phyloP scores from a whole-genome alignment of 2,888 invertebrate species.

The Druceiella hillmani region DNA sequence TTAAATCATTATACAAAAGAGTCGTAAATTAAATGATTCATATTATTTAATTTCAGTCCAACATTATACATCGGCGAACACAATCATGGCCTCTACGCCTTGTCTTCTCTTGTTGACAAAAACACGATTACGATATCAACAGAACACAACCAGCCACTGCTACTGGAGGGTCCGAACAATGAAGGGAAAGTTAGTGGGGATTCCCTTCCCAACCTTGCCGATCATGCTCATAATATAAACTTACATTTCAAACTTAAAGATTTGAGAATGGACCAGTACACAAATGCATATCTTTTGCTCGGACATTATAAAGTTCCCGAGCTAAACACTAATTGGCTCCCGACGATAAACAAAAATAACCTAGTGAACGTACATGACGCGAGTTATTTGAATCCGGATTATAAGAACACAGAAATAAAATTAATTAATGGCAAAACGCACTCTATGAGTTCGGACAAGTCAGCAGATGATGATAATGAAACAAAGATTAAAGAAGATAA shows the following conservation, averaged over 20 bases:
- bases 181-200: conserved; percentile 26
- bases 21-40: too few relatives aligned
- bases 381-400: conserved; percentile 27
- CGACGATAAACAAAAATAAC: conserved; percentile 37
- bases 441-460: conserved; percentile 27
- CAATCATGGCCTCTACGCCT: conserved; percentile 81
- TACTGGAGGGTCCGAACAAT: conserved; percentile 66
- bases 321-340: conserved; percentile 45
- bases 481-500: conserved; percentile 35
- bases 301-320: conserved; percentile 72
- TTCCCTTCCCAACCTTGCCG: conserved; percentile 34
- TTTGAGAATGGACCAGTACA: conserved; percentile 36
- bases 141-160: conserved; percentile 60
- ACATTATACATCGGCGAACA: conserved; percentile 89
- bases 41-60: conserved; percentile 56
- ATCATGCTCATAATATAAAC: conserved; percentile 29
- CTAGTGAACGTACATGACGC: conserved; percentile 32
- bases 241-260: conserved; percentile 44
- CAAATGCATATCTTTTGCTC: conserved; percentile 45
- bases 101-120: conserved; percentile 90
- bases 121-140: conserved; percentile 77
- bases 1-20: too few relatives aligned
- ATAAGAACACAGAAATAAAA: conserved; percentile 32
- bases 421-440: conserved; percentile 42
- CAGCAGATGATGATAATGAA: conserved; percentile 41